Evolutionary conservation across 30 jellyfish, hydroid and myxozoan genomes (phyloP).

Genomic region (Hydra vulgaris): DNA sequence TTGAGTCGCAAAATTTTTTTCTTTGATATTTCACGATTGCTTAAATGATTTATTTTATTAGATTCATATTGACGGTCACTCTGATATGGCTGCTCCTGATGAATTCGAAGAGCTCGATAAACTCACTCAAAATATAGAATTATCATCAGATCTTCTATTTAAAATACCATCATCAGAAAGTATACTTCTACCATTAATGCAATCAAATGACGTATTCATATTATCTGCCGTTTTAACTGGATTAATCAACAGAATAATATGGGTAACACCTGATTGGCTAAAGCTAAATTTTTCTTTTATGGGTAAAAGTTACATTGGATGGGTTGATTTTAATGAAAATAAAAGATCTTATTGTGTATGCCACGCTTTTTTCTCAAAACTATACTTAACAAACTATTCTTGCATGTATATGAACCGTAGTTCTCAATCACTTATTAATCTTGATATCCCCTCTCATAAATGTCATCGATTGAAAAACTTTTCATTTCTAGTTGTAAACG

Average conservation of each 20-base stretch:
- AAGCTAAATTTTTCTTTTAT: not conserved
- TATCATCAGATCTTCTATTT: not conserved
- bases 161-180: slow-evolving; percentile 9
- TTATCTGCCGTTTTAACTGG: slow-evolving; percentile 30
- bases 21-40: not conserved
- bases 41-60: not conserved
- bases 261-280: slow-evolving; percentile 30
- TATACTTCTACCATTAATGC: slow-evolving; percentile 28
- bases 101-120: not conserved
- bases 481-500: slow-evolving; percentile 1
- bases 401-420: slow-evolving; percentile 3
- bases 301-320: slow-evolving; percentile 6
- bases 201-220: slow-evolving; percentile 38
- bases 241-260: slow-evolving; percentile 10
- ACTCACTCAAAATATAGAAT: not conserved
- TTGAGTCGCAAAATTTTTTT: not conserved
- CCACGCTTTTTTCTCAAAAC: not conserved
- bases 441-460: not conserved
- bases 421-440: no score
- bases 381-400: not conserved
- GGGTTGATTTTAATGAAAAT: not conserved
- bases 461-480: slow-evolving; percentile 9
- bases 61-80: slow-evolving; percentile 46
- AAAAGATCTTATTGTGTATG: slow-evolving; percentile 15
- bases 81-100: slow-evolving; percentile 39